Percentiles rank a stretch among this genome's conserved stretches.
Evolutionary conservation across 64 coral and sea anemone species (phyloP).

Genomic region (Montipora foliosa): DNA sequence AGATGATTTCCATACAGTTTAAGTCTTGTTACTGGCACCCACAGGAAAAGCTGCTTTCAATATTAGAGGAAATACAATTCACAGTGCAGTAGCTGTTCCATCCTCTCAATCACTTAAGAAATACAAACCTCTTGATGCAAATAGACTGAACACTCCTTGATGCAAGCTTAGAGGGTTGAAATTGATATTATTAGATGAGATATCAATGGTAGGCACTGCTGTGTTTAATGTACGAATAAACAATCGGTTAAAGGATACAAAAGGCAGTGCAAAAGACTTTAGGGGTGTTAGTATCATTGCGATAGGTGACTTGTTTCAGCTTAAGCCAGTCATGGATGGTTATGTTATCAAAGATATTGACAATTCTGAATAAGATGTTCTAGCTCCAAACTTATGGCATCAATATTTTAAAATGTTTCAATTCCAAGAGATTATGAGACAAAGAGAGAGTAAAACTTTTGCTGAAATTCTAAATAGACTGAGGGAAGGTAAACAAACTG

Average conservation of each 20-base stretch:
- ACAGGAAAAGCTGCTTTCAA: slow-evolving; percentile 40
- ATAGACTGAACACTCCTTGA: slow-evolving; percentile 7
- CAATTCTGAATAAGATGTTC: too few relatives aligned
- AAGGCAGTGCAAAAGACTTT: neutral
- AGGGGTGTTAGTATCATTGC: slow-evolving; percentile 36
- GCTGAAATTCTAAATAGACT: too few relatives aligned
- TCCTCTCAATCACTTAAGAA: slow-evolving; percentile 32
- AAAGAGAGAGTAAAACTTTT: too few relatives aligned
- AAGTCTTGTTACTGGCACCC: slow-evolving; percentile 39
- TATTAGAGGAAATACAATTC: slow-evolving; percentile 27
- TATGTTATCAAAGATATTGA: too few relatives aligned
- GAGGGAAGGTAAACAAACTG: too few relatives aligned
- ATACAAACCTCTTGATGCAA: slow-evolving; percentile 46
- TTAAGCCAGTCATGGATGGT: too few relatives aligned
- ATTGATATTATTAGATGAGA: slow-evolving; percentile 14
- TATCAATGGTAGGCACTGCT: slow-evolving; percentile 37
- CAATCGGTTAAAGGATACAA: slow-evolving; percentile 42
- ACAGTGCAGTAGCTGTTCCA: slow-evolving; percentile 22
- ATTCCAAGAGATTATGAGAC: too few relatives aligned
- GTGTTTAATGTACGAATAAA: neutral
- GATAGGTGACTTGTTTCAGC: neutral
- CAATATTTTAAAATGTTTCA: too few relatives aligned
- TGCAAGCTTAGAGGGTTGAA: slow-evolving; percentile 9
- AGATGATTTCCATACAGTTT: slow-evolving; percentile 20
- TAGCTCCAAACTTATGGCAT: too few relatives aligned